Percentiles rank a stretch among this genome's conserved stretches.
Conservation (phyloP, 2,113 vertebrate genomes). For the Cyanistes caeruleus region DNA sequence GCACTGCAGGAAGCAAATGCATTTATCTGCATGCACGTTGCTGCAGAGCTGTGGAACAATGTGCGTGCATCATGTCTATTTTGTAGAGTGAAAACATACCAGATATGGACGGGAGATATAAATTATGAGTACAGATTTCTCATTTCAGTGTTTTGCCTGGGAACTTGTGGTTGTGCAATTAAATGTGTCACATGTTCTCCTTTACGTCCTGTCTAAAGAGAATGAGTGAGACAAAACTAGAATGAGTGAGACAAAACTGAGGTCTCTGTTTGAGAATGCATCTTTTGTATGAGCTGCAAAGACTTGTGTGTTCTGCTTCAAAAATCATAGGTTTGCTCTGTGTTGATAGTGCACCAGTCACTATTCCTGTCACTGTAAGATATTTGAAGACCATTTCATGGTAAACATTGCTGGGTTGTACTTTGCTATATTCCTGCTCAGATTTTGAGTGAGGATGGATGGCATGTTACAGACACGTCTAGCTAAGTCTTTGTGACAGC, state of each 20-base stretch:
- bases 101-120: background rate
- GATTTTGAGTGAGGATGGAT: background rate
- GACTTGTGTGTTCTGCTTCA: background rate
- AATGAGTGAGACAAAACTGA: no score
- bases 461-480: background rate
- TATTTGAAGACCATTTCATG: background rate
- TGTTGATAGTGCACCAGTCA: background rate
- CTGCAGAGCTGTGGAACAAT: background rate
- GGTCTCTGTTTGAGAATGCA: background rate
- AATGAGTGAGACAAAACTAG: background rate
- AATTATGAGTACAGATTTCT: background rate
- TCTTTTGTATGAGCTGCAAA: background rate
- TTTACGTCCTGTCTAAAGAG: background rate
- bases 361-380: background rate
- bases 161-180: background rate
- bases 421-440: background rate
- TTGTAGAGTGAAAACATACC: background rate
- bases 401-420: background rate
- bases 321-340: background rate
- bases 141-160: background rate
- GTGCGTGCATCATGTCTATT: accelerated
- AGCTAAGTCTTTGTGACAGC: background rate
- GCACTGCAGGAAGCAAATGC: background rate
- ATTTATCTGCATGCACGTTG: accelerated
- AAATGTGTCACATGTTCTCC: background rate